A percentile compares a stretch with the other conserved stretches of the same genome.
phyloP scores from a whole-genome alignment of 2,113 vertebrate genomes.

The Aldabrachelys gigantea region DNA sequence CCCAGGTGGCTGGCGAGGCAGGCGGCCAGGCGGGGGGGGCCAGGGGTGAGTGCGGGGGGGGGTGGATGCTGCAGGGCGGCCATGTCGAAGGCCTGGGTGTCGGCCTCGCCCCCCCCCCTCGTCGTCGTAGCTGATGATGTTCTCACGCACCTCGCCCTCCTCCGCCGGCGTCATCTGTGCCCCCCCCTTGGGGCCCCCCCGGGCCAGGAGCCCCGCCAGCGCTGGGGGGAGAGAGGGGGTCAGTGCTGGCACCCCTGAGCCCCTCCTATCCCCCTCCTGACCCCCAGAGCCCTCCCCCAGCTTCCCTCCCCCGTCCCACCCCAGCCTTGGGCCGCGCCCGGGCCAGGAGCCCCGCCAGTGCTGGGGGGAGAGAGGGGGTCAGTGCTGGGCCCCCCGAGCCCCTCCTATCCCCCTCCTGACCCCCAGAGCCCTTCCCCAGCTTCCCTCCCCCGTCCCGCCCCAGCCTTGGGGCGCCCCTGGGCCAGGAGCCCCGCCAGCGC shows the following conservation, averaged over 20 bases:
- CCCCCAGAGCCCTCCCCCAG: background rate
- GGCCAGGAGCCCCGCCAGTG: constrained; percentile 47
- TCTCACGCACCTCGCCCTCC: constrained; percentile 91
- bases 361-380: background rate
- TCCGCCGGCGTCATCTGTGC: constrained; percentile 88
- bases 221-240: constrained; percentile 37
- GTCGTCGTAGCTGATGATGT: constrained; percentile 93
- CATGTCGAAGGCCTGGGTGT: constrained; percentile 94
- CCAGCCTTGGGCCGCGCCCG: constrained; percentile 93
- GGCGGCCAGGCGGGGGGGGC: constrained; percentile 82
- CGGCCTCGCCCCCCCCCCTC: constrained; percentile 93
- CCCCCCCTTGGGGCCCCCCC: constrained; percentile 88
- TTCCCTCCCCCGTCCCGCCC: background rate
- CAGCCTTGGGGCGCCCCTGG: too few species aligned
- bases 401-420: too few species aligned
- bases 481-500: background rate
- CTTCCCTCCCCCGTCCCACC: constrained; percentile 20
- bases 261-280: background rate
- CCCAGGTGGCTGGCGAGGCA: constrained; percentile 84
- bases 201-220: constrained; percentile 81
- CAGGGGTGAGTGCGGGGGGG: constrained; percentile 71
- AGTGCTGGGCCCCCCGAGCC: background rate
- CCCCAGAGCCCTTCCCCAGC: background rate
- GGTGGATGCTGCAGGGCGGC: constrained; percentile 75
- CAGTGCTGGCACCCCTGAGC: background rate